Conservation (phyloP, 2,113 vertebrate species). For the Atractosteus spatula region DNA sequence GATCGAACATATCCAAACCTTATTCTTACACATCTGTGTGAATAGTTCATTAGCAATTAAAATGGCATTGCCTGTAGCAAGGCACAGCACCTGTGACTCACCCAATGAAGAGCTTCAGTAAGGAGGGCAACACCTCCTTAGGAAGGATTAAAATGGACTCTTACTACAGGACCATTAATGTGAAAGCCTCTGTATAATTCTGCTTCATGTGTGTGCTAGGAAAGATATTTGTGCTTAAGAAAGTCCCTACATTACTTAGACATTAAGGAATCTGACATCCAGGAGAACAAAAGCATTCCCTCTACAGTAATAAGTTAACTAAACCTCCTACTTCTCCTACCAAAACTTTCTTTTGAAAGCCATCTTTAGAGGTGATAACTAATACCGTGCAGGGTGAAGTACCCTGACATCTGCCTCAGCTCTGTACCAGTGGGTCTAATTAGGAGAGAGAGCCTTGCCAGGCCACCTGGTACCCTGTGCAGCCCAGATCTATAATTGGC, state of each 20-base stretch:
- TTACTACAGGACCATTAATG: too few species aligned
- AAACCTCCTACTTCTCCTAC: too few species aligned
- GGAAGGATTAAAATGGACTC: too few species aligned
- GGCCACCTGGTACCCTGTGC: constrained; percentile 11
- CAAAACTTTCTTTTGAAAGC: neutral
- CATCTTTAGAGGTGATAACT: neutral
- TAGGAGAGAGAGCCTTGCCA: neutral
- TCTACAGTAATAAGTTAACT: neutral
- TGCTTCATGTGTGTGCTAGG: neutral
- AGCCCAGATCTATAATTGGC: neutral
- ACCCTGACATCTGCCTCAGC: too few species aligned
- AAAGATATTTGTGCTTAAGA: neutral
- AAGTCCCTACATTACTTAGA: neutral
- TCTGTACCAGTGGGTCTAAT: constrained; percentile 7
- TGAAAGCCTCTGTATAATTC: neutral
- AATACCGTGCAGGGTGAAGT: neutral
- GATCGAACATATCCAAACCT: too few species aligned
- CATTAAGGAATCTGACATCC: neutral
- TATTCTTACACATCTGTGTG: too few species aligned
- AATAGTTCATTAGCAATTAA: too few species aligned
- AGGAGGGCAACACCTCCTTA: too few species aligned
- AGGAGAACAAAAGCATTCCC: neutral
- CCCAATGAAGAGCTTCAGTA: too few species aligned
- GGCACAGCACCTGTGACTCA: too few species aligned
- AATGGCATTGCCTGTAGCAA: too few species aligned